phyloP scores from a whole-genome alignment of 2,888 invertebrate species.

The Cerastis leucographa region DNA sequence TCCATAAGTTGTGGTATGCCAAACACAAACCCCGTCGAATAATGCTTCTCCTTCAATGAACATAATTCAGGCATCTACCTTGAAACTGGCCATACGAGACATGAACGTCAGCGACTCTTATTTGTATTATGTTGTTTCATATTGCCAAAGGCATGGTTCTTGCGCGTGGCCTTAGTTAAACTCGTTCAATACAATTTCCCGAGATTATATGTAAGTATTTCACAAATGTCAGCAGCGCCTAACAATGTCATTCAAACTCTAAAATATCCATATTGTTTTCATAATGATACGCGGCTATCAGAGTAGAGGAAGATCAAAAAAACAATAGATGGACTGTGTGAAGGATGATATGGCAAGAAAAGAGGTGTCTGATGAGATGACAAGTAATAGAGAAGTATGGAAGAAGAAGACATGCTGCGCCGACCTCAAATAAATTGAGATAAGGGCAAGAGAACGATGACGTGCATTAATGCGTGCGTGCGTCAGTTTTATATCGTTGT shows the following conservation, averaged over 20 bases:
- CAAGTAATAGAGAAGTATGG: too few relatives aligned
- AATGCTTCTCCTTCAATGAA: not conserved
- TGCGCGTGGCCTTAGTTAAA: not conserved
- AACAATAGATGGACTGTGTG: too few relatives aligned
- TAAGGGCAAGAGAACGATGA: too few relatives aligned
- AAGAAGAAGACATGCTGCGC: too few relatives aligned
- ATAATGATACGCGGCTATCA: not conserved
- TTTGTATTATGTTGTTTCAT: not conserved
- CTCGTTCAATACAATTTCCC: not conserved
- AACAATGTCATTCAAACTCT: not conserved
- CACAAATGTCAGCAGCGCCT: not conserved
- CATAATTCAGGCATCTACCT: not conserved
- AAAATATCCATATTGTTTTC: not conserved
- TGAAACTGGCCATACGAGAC: not conserved
- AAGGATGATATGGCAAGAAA: too few relatives aligned
- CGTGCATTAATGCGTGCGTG: not conserved
- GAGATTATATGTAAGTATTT: not conserved
- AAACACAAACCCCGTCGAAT: not conserved
- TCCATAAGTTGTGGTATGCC: not conserved
- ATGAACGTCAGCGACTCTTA: not conserved
- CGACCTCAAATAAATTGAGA: too few relatives aligned
- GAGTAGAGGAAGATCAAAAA: too few relatives aligned
- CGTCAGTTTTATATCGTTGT: not conserved
- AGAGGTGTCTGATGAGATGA: too few relatives aligned
- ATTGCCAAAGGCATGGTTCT: not conserved